phyloP scores from a whole-genome alignment of 2,113 vertebrate species.

The Ailuropoda melanoleuca region DNA sequence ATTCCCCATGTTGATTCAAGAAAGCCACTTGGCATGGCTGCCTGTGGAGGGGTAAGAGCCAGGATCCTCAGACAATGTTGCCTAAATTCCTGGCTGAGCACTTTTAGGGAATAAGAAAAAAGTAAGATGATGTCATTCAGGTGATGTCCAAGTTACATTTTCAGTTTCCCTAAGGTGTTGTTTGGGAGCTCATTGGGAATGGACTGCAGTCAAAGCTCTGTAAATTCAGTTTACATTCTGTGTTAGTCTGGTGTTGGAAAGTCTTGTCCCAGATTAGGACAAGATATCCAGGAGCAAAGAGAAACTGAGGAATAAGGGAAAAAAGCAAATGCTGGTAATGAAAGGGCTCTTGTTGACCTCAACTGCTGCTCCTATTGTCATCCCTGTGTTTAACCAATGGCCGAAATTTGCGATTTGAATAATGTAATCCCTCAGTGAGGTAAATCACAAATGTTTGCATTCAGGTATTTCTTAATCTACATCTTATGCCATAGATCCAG shows the following conservation, averaged over 20 bases:
- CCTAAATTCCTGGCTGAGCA: neutral
- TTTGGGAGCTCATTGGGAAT: neutral
- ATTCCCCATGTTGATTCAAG: conserved; percentile 37
- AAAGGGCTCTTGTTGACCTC: neutral
- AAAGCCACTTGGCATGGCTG: conserved; percentile 52
- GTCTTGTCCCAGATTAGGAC: neutral
- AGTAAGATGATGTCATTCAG: neutral
- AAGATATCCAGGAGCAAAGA: neutral
- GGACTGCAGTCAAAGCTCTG: neutral
- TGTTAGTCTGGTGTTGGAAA: neutral
- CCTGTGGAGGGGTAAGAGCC: neutral
- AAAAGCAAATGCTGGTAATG: neutral
- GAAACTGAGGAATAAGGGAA: neutral
- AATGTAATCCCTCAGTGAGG: neutral
- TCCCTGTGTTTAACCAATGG: neutral
- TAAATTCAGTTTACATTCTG: neutral
- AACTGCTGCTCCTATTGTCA: neutral
- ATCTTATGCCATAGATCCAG: neutral
- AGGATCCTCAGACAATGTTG: neutral
- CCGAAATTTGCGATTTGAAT: neutral
- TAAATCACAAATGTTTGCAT: neutral
- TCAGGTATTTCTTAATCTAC: neutral
- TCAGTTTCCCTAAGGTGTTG: neutral
- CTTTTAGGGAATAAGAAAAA: conserved; percentile 1
- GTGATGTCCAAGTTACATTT: neutral